Evolutionary conservation across 1,140 invertebrate species (phyloP), one percentile per base, ranked within the genome.

Genomic region (Sycophila sp.): DNA sequence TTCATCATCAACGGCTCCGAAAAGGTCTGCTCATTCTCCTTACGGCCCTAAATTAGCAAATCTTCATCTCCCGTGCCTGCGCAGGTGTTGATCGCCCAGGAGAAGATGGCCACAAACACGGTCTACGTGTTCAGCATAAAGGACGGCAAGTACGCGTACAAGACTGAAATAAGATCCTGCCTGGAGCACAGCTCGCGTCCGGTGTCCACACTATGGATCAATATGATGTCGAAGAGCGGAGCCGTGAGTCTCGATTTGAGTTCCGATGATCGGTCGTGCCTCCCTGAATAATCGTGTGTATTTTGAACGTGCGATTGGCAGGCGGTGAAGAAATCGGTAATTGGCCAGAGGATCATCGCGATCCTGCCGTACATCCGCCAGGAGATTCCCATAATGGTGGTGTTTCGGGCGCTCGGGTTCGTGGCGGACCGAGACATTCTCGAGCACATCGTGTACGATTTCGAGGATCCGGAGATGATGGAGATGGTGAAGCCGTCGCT

Each of bases 51-150:
- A 6, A 42, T 11, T 10, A 42, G 4, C 4, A 7, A n/a, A n/a
- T 11, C 6, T 4, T 7, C 6, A 42, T 42, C 15, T 42, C 8
- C n/a, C 4, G 32, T 42, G 19, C 2, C 7, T 59, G 63, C 47
- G 22, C 32, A 78, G 78, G 78, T 78, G 36, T 85, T 99, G 1
- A 99, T 99, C 85, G 98, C 97, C 11, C 98, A 99, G 86, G 98
- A 99, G 85, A 99, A 99, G 87, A 99, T 99, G 98, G 97, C 98
- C 13, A 98, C 97, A 6, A 99, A 99, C 81, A 99, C 97, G 65
- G 98, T 99, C 1, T 99, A 99, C 87, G 98, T 99, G n/a, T 99
- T 99, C 82, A 93, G 94, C 78, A 97, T 99, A 93, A 99, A 99
- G 87, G 94, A 95, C 83, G 94, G 95, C 64, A 99, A 99, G 85